Evolutionary conservation across 2,888 invertebrate species (phyloP).

Genomic region (Hirtodrosophila histrioides): DNA sequence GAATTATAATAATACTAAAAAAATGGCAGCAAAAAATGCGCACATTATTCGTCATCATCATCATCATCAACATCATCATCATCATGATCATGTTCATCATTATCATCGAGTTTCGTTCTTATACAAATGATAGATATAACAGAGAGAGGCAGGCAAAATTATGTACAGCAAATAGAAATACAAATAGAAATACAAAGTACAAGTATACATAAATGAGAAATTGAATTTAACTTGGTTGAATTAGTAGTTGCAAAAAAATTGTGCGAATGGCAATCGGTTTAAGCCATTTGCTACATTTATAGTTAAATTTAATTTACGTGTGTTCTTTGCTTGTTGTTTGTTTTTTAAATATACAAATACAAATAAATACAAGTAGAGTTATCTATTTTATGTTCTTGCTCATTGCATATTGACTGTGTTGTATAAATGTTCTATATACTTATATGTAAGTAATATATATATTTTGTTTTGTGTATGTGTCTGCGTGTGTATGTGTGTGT

Average conservation of each 20-base stretch:
- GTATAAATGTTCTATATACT: conserved; percentile 49
- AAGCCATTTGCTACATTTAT: conserved; percentile 60
- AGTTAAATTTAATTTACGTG: conserved; percentile 33
- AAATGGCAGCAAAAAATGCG: conserved; percentile 58
- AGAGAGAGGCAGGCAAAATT: conserved; percentile 57
- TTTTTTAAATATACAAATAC: conserved; percentile 77
- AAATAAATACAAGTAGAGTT: conserved; percentile 78
- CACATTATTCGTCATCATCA: conserved; percentile 33
- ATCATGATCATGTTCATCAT: conserved; percentile 27
- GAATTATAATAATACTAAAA: conserved; percentile 65
- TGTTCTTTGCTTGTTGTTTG: conserved; percentile 10
- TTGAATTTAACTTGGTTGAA: conserved; percentile 31
- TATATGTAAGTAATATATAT: conserved; percentile 41
- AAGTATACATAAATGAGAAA: conserved; percentile 39
- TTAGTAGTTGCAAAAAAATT: conserved; percentile 38
- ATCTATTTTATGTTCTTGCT: conserved; percentile 36
- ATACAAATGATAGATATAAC: conserved; percentile 50
- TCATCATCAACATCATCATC: conserved; percentile 4
- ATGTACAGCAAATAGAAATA: conserved; percentile 72
- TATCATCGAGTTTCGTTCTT: conserved; percentile 15
- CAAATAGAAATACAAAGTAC: conserved; percentile 37
- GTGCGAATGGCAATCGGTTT: conserved; percentile 55
- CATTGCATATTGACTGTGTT: conserved; percentile 57
- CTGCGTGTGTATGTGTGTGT: conserved; percentile 33
- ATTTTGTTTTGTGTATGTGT: conserved; percentile 24